Evolutionary conservation across 2,113 vertebrate genomes (phyloP), one percentile per base, ranked within the genome.

Genomic region (Gymnarchus niloticus): DNA sequence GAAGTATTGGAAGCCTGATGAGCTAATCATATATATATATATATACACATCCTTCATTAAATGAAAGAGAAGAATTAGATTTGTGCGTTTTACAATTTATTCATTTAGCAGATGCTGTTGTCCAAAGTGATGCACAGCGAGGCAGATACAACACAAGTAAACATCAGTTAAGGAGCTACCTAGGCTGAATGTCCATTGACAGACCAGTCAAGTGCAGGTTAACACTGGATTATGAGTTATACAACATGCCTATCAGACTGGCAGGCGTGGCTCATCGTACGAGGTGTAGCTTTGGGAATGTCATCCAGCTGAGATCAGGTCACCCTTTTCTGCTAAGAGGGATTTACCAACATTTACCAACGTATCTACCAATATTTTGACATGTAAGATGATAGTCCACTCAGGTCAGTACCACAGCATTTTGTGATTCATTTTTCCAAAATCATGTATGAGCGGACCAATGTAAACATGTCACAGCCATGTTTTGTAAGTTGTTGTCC

Each of bases 251-350:
- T 9, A 7, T 25, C 59, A 65, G 59, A 65, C 7, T n/a, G 2
- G 2, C 59, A 17, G 59, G n/a, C 21, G 85, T 88, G 44, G 86
- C 41, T 86, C 91, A 90, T 92, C 91, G 88, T 85, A 90, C 91
- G 91, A 89, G 92, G 92, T 93, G 91, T 84, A 91, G 91, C 92
- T 90, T 85, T 82, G 85, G 91, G 89, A 91, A 91, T 91, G 92
- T 93, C 92, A 92, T 88, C 8, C 14, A 25, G 69, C 52, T 83
- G 52, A 91, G 91, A 93, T 92, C 91, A 91, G 91, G 91, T 92
- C 91, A 91, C 91, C 90, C 90, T 92, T 90, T 88, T 91, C 90
- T 81, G 85, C 90, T 91, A 91, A 89, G 92, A 92, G 92, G 92
- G 57, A 59, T 59, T 59, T 25, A 59, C 48, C 78, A 23, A 4